phyloP scores from a whole-genome alignment of 1,140 invertebrate species.

The Potamilus streckersoni region DNA sequence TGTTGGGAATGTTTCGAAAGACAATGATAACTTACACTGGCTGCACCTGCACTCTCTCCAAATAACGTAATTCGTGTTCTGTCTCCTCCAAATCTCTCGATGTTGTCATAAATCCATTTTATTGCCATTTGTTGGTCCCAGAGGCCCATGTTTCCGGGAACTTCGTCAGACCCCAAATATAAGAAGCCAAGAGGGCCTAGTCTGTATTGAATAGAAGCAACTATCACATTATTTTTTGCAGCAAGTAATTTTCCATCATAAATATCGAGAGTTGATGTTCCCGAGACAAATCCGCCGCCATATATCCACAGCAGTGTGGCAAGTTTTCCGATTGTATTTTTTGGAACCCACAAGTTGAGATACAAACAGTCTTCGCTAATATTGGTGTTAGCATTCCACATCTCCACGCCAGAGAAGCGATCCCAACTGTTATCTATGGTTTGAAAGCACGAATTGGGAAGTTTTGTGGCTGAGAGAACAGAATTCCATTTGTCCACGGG shows the following conservation, averaged over 20 bases:
- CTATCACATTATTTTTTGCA: slow-evolving; percentile 43
- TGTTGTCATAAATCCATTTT: slow-evolving; percentile 65
- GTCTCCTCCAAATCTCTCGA: slow-evolving; percentile 73
- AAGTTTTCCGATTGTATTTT: slow-evolving; percentile 77
- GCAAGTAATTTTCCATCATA: slow-evolving; percentile 70
- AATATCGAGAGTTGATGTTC: slow-evolving; percentile 72
- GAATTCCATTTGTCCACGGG: slow-evolving; percentile 25
- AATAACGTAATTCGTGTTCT: slow-evolving; percentile 60
- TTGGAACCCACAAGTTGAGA: slow-evolving; percentile 44
- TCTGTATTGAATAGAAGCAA: slow-evolving; percentile 63
- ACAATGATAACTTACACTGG: slow-evolving; percentile 17
- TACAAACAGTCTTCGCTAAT: slow-evolving; percentile 40
- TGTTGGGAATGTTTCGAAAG: slow-evolving; percentile 79
- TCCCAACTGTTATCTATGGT: slow-evolving; percentile 13
- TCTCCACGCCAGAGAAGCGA: slow-evolving; percentile 39
- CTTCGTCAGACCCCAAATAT: slow-evolving; percentile 51
- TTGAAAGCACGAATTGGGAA: slow-evolving; percentile 27
- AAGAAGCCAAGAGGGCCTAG: slow-evolving; percentile 54
- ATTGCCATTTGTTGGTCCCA: slow-evolving; percentile 65
- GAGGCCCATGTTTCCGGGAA: slow-evolving; percentile 64
- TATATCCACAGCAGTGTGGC: slow-evolving; percentile 25
- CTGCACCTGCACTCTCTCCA: slow-evolving; percentile 36
- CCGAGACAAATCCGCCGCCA: slow-evolving; percentile 6
- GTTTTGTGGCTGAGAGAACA: slow-evolving; percentile 22
- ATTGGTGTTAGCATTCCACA: slow-evolving; percentile 52